phyloP scores from a whole-genome alignment of 2,888 invertebrate species.

The Abscondita cerata region DNA sequence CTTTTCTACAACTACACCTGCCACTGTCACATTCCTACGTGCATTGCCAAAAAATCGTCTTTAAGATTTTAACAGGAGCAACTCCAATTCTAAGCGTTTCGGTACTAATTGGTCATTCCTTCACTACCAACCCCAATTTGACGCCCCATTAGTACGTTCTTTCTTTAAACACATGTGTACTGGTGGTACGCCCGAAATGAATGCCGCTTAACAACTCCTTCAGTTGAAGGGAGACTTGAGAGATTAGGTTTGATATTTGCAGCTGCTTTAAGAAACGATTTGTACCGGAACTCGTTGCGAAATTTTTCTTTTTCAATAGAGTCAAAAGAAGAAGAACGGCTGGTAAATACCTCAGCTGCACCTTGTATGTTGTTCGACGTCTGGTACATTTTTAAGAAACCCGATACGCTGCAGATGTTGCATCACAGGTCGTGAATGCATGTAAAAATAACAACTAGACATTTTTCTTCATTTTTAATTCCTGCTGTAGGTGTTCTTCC shows the following conservation, averaged over 20 bases:
- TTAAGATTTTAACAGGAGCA: not conserved
- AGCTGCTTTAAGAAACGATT: constrained; percentile 8
- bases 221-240: constrained; percentile 8
- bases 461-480: not conserved
- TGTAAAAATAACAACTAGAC: not conserved
- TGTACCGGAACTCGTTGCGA: constrained; percentile 9
- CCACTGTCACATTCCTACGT: constrained; percentile 11
- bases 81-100: not conserved
- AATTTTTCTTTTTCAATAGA: constrained; percentile 2
- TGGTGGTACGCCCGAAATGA: constrained; percentile 13
- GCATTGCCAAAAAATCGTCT: constrained; percentile 18
- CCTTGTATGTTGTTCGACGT: constrained; percentile 12
- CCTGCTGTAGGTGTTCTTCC: no score
- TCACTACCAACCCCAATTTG: not conserved
- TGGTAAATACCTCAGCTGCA: constrained; percentile 1
- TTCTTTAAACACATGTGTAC: constrained; percentile 9
- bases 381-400: constrained; percentile 14
- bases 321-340: not conserved
- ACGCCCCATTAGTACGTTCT: constrained; percentile 1
- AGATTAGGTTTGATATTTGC: constrained; percentile 3
- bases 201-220: constrained; percentile 8
- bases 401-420: constrained; percentile 13
- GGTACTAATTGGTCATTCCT: not conserved
- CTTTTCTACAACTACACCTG: constrained; percentile 17
- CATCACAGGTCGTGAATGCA: no score